phyloP scores from a whole-genome alignment of 2,888 invertebrate species.

The Andrena marginata region DNA sequence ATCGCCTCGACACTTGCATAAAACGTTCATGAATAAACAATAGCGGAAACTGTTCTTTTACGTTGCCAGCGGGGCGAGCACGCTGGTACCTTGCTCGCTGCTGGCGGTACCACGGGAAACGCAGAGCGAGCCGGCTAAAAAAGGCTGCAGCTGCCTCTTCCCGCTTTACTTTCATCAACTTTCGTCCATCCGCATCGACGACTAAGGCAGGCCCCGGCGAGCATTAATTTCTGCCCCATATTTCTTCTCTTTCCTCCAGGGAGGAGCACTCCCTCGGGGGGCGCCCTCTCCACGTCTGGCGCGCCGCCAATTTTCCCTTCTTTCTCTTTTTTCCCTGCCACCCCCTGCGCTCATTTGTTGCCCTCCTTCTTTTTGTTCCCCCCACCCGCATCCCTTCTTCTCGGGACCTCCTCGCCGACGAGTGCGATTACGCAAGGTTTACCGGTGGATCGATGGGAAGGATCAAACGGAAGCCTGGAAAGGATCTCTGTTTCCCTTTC shows the following conservation, averaged over 20 bases:
- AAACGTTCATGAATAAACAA: slow-evolving; percentile 56
- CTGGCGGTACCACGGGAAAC: not conserved
- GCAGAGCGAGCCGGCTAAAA: slow-evolving; percentile 1
- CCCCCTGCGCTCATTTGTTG: slow-evolving; percentile 31
- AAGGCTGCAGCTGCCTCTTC: not conserved
- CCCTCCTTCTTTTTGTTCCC: slow-evolving; percentile 10
- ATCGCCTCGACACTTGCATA: slow-evolving; percentile 10
- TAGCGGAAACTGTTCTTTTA: slow-evolving; percentile 40
- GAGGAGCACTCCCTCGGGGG: not conserved
- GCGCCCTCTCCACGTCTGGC: slow-evolving; percentile 25
- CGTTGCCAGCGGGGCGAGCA: not conserved
- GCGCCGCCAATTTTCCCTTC: slow-evolving; percentile 34
- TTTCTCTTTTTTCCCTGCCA: slow-evolving; percentile 30
- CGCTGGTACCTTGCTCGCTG: not conserved
- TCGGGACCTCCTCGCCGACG: not conserved
- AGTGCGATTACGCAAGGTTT: slow-evolving; percentile 49
- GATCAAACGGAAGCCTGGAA: not conserved
- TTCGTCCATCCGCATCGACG: slow-evolving; percentile 24
- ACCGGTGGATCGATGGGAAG: not conserved
- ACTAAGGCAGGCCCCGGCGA: slow-evolving; percentile 19
- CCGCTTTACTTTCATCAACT: not conserved
- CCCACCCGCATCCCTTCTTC: not conserved
- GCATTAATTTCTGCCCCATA: slow-evolving; percentile 60
- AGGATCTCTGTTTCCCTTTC: not conserved
- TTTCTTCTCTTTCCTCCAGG: slow-evolving; percentile 51